phyloP scores from a whole-genome alignment of 64 coral and sea anemone species.

The Stylophora pistillata region DNA sequence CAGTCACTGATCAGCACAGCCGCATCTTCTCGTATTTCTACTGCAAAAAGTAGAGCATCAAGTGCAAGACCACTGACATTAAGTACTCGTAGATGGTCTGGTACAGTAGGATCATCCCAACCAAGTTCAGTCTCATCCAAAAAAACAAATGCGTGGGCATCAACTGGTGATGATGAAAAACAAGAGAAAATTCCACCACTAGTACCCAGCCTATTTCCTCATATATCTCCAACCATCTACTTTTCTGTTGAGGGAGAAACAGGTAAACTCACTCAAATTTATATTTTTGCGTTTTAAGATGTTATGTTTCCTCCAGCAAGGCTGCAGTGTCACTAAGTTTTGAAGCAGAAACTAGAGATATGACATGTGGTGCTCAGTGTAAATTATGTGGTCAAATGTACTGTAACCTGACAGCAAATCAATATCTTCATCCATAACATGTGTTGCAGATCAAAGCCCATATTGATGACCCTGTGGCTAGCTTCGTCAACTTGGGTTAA shows the following conservation, averaged over 20 bases:
- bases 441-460: too few species aligned
- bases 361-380: too few species aligned
- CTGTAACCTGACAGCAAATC: too few species aligned
- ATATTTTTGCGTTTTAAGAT: not conserved
- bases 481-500: too few species aligned
- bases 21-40: conserved; percentile 26
- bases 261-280: conserved; percentile 37
- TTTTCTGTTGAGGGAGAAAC: conserved; percentile 94
- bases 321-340: too few species aligned
- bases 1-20: conserved; percentile 47
- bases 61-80: conserved; percentile 62
- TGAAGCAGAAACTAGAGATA: too few species aligned
- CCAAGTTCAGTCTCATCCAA: not conserved
- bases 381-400: too few species aligned
- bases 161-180: conserved; percentile 4
- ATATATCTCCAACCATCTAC: conserved; percentile 78
- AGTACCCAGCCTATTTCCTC: conserved; percentile 80
- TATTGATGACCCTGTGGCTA: too few species aligned
- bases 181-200: conserved; percentile 40
- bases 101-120: conserved; percentile 14
- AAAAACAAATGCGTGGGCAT: conserved; percentile 23
- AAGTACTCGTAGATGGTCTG: conserved; percentile 16
- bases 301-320: not conserved
- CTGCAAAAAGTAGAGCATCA: conserved; percentile 64
- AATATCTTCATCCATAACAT: too few species aligned